Evolutionary conservation across 92 coral and sea anemone genomes (phyloP).

Genomic region (Parazoanthus atlanticus): DNA sequence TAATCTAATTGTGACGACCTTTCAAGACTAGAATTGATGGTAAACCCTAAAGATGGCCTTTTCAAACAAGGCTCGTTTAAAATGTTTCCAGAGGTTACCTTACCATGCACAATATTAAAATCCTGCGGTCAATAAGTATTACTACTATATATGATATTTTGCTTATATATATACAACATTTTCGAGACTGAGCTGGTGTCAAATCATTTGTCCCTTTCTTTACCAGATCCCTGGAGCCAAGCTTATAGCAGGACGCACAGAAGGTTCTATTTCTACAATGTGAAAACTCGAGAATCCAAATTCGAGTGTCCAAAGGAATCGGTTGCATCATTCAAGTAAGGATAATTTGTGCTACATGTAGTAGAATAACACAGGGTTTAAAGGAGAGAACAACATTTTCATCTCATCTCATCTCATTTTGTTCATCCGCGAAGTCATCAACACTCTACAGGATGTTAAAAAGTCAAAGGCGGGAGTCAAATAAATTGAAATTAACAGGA

Average conservation of each 20-base stretch:
- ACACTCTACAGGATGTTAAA: no score
- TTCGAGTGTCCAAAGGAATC: constrained; percentile 85
- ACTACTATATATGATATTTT: no score
- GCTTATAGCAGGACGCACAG: constrained; percentile 85
- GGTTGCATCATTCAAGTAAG: constrained; percentile 91
- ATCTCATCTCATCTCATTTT: no score
- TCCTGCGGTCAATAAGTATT: no score
- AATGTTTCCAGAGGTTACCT: no score
- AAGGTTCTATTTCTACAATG: constrained; percentile 81
- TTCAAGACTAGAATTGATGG: background rate
- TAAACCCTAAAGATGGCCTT: background rate
- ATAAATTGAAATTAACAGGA: no score
- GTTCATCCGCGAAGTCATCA: no score
- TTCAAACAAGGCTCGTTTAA: no score
- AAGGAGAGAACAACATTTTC: background rate
- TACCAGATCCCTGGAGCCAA: constrained; percentile 91
- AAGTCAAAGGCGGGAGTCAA: no score
- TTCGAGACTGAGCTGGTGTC: background rate
- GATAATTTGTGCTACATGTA: background rate
- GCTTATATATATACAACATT: no score
- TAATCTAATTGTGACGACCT: background rate
- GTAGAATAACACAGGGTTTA: background rate
- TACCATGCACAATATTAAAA: no score
- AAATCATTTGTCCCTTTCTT: background rate
- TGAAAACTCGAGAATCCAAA: constrained; percentile 74